phyloP scores from a whole-genome alignment of 2,888 invertebrate genomes.

The Antheraea yamamai region DNA sequence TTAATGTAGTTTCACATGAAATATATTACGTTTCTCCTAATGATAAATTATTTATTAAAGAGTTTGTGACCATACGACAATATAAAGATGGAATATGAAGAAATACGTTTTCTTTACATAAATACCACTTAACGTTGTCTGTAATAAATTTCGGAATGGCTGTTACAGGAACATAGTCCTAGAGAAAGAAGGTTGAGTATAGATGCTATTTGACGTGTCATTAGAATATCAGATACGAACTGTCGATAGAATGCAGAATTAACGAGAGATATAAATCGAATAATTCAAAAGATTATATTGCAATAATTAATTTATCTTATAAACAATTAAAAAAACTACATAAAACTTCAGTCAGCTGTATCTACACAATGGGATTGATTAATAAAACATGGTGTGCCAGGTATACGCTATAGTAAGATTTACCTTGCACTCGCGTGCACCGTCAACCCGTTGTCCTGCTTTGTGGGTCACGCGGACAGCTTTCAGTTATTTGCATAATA shows the following conservation, averaged over 20 bases:
- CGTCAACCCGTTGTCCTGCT: slow-evolving; percentile 42
- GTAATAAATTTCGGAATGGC: no score
- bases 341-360: slow-evolving; percentile 42
- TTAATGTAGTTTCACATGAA: no score
- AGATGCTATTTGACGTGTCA: no score
- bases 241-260: neutral
- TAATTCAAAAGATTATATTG: neutral
- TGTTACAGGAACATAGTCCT: no score
- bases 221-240: neutral
- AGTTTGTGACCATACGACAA: no score
- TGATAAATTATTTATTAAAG: no score
- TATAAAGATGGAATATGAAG: no score
- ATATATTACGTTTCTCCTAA: no score
- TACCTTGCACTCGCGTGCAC: slow-evolving; percentile 39
- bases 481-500: slow-evolving; percentile 67
- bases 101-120: no score
- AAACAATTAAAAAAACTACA: slow-evolving; percentile 47
- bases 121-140: no score
- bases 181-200: no score
- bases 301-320: slow-evolving; percentile 21
- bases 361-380: slow-evolving; percentile 62
- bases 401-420: slow-evolving; percentile 40
- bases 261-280: neutral
- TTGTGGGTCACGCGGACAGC: slow-evolving; percentile 66
- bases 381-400: slow-evolving; percentile 63